These are phyloP conservation scores for Nothoprocta perdicaria DNA, from an alignment of 2,113 vertebrate genomes.

Conservation along the genomic window DNA sequence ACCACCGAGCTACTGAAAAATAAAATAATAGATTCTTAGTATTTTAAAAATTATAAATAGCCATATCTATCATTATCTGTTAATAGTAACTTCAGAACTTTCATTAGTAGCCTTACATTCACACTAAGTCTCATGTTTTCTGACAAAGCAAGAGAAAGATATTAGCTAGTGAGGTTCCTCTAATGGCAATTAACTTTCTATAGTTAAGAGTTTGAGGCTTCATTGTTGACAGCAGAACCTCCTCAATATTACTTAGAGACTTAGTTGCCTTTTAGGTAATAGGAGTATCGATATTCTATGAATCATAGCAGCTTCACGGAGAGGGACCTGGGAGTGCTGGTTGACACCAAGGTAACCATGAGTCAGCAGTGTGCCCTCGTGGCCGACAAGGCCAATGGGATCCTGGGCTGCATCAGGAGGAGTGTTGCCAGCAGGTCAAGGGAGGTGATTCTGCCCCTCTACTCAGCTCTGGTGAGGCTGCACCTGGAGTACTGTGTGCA, in stretches of 20 bases:
- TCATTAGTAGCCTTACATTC: neutral
- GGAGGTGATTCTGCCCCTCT: no score
- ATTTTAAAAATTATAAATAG: neutral
- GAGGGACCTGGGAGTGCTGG: no score
- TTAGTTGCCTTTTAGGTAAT: accelerated
- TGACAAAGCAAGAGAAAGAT: neutral
- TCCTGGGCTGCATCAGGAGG: no score
- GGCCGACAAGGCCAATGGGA: no score
- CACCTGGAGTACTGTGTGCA: no score
- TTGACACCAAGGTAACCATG: no score
- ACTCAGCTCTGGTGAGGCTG: no score
- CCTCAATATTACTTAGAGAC: neutral
- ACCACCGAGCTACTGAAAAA: neutral
- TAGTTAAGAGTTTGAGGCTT: neutral
- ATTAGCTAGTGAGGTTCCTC: neutral
- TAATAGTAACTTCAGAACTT: neutral
- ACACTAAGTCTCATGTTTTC: neutral
- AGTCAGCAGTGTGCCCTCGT: no score
- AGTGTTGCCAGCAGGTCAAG: no score
- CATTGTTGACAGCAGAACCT: neutral
- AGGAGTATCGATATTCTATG: neutral
- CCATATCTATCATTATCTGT: neutral
- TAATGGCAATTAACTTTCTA: neutral
- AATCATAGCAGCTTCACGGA: no score
- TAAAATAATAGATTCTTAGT: neutral